Conservation (phyloP, 1,140 invertebrate species). For the Coenobita brevimanus region DNA sequence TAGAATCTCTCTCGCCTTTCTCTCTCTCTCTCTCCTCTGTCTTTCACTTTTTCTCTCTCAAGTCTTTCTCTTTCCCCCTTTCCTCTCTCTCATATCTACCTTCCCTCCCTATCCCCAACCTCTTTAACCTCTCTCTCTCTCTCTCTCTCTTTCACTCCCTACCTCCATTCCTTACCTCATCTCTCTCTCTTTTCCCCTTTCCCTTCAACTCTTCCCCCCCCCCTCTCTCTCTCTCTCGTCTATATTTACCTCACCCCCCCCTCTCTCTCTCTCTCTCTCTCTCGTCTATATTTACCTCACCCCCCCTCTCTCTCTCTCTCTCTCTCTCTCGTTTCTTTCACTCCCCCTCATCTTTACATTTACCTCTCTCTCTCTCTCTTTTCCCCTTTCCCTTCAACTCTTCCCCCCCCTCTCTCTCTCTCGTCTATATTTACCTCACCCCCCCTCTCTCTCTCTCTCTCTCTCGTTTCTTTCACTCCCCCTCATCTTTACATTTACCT, state of each 20-base stretch:
- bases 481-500: neutral
- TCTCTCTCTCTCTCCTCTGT: too few species aligned
- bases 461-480: neutral
- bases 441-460: neutral
- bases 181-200: neutral
- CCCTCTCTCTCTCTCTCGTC: too few species aligned
- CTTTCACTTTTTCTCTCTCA: too few species aligned
- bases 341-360: neutral
- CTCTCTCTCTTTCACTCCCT: neutral
- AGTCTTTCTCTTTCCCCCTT: neutral
- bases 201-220: neutral
- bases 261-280: too few species aligned
- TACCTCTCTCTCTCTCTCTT: neutral
- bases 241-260: too few species aligned
- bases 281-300: too few species aligned
- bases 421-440: neutral
- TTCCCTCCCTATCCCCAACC: neutral
- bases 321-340: neutral
- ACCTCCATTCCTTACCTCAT: neutral
- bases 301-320: slow-evolving; percentile 23
- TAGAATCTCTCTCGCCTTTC: too few species aligned
- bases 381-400: neutral
- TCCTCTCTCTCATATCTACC: neutral
- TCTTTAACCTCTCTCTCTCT: neutral
- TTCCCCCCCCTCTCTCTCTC: neutral